These are phyloP conservation scores for Mohoua ochrocephala DNA, from an alignment of 2,113 vertebrate species.

Conservation along the genomic window DNA sequence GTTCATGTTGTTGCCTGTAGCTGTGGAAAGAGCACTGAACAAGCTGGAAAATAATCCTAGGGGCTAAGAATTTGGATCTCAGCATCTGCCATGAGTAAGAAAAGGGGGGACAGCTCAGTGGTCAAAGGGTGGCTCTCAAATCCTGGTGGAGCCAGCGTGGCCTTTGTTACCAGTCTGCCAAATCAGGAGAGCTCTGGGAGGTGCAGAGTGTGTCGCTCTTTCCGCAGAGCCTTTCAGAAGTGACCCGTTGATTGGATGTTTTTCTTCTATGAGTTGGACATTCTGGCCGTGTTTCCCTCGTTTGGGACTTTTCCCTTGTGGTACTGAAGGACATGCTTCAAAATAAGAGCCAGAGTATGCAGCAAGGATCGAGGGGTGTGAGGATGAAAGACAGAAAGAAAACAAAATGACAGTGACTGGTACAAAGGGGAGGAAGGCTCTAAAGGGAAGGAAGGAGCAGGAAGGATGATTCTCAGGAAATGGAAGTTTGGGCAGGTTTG, in stretches of 20 bases:
- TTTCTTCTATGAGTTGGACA: accelerated
- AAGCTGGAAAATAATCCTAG: not conserved
- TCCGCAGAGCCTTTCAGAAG: not conserved
- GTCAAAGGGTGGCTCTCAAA: not conserved
- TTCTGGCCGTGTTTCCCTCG: not conserved
- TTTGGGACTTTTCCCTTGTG: not conserved
- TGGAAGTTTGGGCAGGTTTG: not conserved
- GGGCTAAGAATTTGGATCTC: not conserved
- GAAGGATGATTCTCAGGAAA: not conserved
- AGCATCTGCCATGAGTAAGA: not conserved
- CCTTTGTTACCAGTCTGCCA: not conserved
- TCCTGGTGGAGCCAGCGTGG: not conserved
- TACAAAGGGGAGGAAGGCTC: not conserved
- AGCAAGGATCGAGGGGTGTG: not conserved
- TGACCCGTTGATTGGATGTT: not conserved
- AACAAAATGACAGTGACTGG: not conserved
- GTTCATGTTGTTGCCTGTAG: not conserved
- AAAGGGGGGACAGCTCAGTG: not conserved
- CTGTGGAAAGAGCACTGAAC: not conserved
- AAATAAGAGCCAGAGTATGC: not conserved
- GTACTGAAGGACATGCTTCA: accelerated
- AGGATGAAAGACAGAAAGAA: not conserved
- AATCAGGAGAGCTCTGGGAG: not conserved
- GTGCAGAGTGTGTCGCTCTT: not conserved
- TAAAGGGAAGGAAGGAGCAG: not conserved